phyloP scores from a whole-genome alignment of 2,797 vertebrate species.

The Sebastes alutus region DNA sequence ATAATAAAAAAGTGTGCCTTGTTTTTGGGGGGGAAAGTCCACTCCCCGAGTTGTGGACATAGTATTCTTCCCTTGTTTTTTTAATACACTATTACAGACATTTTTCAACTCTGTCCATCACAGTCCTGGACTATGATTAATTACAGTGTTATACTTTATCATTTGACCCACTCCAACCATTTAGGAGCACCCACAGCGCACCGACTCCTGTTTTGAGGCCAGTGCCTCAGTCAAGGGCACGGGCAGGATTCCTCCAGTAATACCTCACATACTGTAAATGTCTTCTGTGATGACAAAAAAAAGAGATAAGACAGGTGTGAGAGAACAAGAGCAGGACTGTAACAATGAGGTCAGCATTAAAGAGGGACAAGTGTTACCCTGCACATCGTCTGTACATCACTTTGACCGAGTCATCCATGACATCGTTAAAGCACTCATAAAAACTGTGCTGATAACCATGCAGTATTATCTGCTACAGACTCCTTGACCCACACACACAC shows the following conservation, averaged over 20 bases:
- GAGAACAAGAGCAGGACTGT: background rate
- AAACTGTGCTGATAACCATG: conserved; percentile 19
- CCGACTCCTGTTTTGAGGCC: background rate
- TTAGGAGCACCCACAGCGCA: background rate
- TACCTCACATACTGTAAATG: background rate
- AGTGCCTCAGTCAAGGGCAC: background rate
- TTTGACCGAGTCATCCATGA: background rate
- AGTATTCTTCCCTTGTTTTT: background rate
- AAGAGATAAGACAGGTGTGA: background rate
- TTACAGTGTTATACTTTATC: background rate
- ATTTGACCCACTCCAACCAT: background rate
- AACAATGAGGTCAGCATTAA: background rate
- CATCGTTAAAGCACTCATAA: conserved; percentile 25
- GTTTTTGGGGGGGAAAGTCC: background rate
- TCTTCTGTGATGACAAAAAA: background rate
- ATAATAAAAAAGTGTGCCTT: background rate
- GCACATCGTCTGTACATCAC: background rate
- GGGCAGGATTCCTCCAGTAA: background rate
- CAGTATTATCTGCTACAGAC: conserved; percentile 24
- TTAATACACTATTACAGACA: background rate
- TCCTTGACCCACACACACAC: conserved; percentile 10
- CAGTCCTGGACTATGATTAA: background rate
- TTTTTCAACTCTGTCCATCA: background rate
- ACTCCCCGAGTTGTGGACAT: background rate
- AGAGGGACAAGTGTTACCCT: background rate